Conservation (phyloP, 2,797 vertebrate genomes). For the Crenichthys baileyi region DNA sequence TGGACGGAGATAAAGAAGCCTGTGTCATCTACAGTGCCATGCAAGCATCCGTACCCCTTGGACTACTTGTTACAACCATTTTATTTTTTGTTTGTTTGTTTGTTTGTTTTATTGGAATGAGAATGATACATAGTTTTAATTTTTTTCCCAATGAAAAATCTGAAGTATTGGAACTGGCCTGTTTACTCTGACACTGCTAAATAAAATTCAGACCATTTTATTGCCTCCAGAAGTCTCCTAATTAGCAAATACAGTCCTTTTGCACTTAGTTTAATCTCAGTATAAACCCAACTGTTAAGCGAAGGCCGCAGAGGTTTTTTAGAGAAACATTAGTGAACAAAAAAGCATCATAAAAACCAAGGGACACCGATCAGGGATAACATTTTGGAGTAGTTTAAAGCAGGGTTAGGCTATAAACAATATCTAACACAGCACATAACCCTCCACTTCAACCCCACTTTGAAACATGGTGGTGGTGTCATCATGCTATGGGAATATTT, state of each 20-base stretch:
- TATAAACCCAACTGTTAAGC: no score
- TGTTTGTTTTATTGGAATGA: background rate
- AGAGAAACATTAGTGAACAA: background rate
- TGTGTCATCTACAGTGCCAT: background rate
- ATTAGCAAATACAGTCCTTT: background rate
- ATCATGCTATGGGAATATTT: no score
- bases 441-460: background rate
- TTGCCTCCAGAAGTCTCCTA: background rate
- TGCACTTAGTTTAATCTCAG: background rate
- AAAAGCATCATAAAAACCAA: background rate
- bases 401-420: background rate
- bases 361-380: background rate
- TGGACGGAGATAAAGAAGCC: background rate
- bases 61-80: background rate
- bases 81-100: background rate
- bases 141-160: background rate
- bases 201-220: background rate
- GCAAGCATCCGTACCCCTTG: background rate
- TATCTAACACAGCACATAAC: background rate
- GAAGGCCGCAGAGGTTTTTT: background rate
- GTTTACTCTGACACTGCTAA: background rate
- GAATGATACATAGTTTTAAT: background rate
- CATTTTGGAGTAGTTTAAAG: background rate
- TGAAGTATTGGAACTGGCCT: background rate
- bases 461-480: no score